Percentiles rank a stretch among this genome's conserved stretches.
These are phyloP conservation scores for Papio anubis DNA, from an alignment of 2,113 vertebrate species.

Conservation along the genomic window DNA sequence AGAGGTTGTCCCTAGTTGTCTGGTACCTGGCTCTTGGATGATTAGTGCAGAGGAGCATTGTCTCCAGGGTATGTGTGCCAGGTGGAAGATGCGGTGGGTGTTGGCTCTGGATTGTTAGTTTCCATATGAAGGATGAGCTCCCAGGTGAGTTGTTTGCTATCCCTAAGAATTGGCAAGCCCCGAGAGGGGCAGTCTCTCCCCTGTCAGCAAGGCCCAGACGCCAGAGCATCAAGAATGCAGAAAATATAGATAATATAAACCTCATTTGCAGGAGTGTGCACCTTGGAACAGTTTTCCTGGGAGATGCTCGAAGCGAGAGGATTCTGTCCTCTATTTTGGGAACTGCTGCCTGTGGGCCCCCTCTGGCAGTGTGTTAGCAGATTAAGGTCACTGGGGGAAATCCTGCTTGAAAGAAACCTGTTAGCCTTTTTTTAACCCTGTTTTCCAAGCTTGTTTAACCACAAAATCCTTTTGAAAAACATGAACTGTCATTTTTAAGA, in stretches of 20 bases:
- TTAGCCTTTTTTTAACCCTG: background rate
- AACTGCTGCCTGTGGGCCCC: rapidly evolving
- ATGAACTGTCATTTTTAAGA: background rate
- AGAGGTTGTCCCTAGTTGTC: background rate
- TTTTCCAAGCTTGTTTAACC: background rate
- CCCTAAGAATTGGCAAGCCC: background rate
- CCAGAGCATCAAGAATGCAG: background rate
- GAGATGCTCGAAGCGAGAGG: background rate
- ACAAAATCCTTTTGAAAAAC: background rate
- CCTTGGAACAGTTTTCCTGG: background rate
- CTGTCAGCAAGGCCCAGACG: rapidly evolving
- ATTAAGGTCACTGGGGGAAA: no score
- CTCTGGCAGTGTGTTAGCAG: background rate
- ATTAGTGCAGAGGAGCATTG: rapidly evolving
- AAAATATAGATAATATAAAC: rapidly evolving
- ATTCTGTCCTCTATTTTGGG: background rate
- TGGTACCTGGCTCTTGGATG: background rate
- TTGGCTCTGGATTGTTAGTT: background rate
- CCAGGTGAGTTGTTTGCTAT: background rate
- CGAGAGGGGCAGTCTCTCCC: background rate
- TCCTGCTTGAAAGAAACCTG: background rate
- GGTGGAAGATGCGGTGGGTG: rapidly evolving
- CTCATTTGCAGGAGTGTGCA: rapidly evolving
- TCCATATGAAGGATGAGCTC: background rate
- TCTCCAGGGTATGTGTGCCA: rapidly evolving